Evolutionary conservation across 2,797 vertebrate species (phyloP).

Genomic region (Anableps anableps): DNA sequence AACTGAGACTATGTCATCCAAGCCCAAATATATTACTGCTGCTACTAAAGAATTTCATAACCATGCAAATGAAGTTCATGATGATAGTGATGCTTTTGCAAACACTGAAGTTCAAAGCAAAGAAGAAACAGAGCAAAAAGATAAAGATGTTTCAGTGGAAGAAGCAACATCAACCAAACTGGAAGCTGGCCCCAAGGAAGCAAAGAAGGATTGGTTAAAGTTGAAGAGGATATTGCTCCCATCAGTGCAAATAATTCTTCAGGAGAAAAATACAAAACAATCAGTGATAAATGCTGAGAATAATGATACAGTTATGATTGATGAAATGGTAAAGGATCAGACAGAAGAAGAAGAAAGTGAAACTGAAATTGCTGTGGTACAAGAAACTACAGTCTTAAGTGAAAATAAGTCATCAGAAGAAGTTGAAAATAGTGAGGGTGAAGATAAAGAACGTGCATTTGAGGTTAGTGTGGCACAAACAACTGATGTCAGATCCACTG

Average conservation of each 20-base stretch:
- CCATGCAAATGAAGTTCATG: neutral
- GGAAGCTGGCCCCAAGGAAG: neutral
- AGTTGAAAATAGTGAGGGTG: neutral
- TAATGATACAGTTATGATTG: neutral
- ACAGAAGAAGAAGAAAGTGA: slow-evolving; percentile 9
- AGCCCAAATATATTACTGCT: neutral
- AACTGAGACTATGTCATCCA: neutral
- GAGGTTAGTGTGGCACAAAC: neutral
- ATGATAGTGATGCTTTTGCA: neutral
- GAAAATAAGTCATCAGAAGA: neutral
- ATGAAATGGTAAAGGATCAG: slow-evolving; percentile 21
- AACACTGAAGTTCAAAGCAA: neutral
- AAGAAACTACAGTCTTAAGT: neutral
- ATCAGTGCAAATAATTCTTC: neutral
- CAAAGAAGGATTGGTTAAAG: neutral
- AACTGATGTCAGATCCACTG: neutral
- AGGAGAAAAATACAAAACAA: neutral
- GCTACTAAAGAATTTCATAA: neutral
- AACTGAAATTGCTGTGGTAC: slow-evolving; percentile 1
- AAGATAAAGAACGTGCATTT: slow-evolving; percentile 2
- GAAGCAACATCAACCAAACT: neutral
- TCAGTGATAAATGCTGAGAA: neutral
- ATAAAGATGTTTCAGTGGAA: neutral
- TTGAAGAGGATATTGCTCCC: slow-evolving; percentile 4
- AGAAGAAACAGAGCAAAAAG: slow-evolving; percentile 6